Evolutionary conservation across 2,797 vertebrate genomes (phyloP).

Genomic region (Tangara arthus): DNA sequence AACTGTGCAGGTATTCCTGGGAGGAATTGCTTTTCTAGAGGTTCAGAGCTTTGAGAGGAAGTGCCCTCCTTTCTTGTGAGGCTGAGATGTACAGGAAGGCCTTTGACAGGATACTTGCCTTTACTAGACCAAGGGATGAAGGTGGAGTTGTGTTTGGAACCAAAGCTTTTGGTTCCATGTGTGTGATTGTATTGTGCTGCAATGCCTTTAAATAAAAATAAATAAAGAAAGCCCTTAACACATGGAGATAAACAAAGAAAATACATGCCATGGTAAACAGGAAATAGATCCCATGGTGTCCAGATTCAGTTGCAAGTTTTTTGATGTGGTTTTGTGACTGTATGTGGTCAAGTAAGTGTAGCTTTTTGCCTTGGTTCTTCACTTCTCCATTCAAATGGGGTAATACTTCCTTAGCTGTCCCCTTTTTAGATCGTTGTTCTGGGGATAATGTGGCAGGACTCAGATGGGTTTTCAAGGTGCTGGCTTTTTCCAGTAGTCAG

Average conservation of each 20-base stretch:
- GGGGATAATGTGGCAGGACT: background rate
- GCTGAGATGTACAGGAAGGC: background rate
- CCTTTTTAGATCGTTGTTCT: background rate
- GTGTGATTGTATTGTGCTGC: background rate
- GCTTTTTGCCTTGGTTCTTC: background rate
- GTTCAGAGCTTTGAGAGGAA: background rate
- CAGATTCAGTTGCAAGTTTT: background rate
- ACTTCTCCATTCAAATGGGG: background rate
- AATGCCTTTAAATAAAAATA: background rate
- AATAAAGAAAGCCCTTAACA: background rate
- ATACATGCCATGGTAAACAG: background rate
- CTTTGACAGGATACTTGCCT: background rate
- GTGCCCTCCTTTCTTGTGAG: background rate
- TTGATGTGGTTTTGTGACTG: background rate
- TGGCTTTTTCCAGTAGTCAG: background rate
- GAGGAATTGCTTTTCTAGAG: background rate
- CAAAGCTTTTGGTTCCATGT: background rate
- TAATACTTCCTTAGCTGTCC: background rate
- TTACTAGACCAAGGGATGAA: background rate
- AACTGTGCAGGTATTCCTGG: background rate
- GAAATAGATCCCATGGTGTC: background rate
- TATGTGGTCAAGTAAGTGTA: fast-evolving
- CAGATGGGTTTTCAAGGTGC: background rate
- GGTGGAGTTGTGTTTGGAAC: background rate
- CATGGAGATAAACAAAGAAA: background rate